Evolutionary conservation across 1,140 invertebrate genomes (phyloP), one percentile per base, ranked within the genome.

Genomic region (Zaprionus lachaisei): DNA sequence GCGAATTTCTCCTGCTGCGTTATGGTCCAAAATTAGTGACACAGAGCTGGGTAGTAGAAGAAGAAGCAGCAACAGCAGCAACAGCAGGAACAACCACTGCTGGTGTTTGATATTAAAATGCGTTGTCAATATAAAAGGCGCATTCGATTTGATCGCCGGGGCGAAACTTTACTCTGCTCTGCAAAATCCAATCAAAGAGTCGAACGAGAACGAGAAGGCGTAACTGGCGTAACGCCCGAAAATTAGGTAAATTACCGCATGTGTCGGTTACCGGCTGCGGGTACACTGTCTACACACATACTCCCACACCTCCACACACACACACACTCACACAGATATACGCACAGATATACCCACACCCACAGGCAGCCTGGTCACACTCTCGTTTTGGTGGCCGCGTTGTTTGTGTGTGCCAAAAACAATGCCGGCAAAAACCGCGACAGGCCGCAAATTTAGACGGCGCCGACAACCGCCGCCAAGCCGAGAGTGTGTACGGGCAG

Each of bases 161-260:
- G 55, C 26, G 38, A 49, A 67, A 47, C 41, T 47, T n/a, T 47
- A n/a, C 38, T 44, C 55, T 47, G 38, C 24, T 14, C 51, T 37
- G n/a, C n/a, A 47, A 78, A 84, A 84, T 81, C 82, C 79, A 85
- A 85, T 85, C 82, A 85, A 72, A 44, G 66, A 51, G 47, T 24
- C 37, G 55, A 54, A 26, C 62, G 70, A 56, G 66, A 62, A 56
- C 60, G 63, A 66, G 61, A 62, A 49, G 60, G 67, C 28, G 67
- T 54, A 69, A 72, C 82, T 44, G 56, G 67, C 28, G 67, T 47
- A 66, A 70, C 82, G 55, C 67, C 62, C 67, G 79, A 85, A 85
- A 85, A 85, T 85, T 85, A 85, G 82, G 74, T 85, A 81, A 85
- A 81, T 85, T 85, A 85, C 79, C 82, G 79, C 77, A 83, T 83